phyloP scores from a whole-genome alignment of 2,113 vertebrate genomes.

The Oenanthe oenanthe region DNA sequence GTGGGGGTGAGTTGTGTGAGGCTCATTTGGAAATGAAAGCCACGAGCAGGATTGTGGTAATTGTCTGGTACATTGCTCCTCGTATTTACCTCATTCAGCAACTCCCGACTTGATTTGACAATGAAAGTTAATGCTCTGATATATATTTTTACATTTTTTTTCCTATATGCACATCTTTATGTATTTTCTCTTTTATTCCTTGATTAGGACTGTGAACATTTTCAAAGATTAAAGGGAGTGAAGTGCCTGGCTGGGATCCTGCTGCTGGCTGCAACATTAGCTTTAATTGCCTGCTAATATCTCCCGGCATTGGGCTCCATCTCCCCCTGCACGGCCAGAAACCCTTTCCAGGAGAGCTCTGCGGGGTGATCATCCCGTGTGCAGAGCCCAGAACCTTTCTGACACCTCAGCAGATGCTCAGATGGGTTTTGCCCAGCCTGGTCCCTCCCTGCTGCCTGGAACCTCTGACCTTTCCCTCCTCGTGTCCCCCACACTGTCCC shows the following conservation, averaged over 20 bases:
- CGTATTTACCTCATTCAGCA: conserved; percentile 30
- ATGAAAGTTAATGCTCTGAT: conserved; percentile 57
- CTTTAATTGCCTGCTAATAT: conserved; percentile 39
- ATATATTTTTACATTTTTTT: neutral
- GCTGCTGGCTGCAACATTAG: conserved; percentile 36
- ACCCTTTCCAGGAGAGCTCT: neutral
- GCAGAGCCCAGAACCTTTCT: neutral
- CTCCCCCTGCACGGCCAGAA: neutral
- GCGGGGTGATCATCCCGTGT: neutral
- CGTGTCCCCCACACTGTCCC: fast-evolving
- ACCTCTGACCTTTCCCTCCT: neutral
- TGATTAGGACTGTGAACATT: conserved; percentile 25
- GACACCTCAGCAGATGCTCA: neutral
- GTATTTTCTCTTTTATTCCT: neutral
- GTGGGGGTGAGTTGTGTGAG: neutral
- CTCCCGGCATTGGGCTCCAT: neutral
- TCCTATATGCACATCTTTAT: neutral
- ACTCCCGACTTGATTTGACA: conserved; percentile 7
- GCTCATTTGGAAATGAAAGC: neutral
- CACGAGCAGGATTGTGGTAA: neutral
- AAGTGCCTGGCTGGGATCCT: neutral
- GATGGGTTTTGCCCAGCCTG: neutral
- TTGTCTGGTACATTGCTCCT: neutral
- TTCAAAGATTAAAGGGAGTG: neutral
- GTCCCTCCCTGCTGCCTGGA: neutral